Evolutionary conservation across 2,888 invertebrate species (phyloP).

Genomic region (Sabellastarte sp.): DNA sequence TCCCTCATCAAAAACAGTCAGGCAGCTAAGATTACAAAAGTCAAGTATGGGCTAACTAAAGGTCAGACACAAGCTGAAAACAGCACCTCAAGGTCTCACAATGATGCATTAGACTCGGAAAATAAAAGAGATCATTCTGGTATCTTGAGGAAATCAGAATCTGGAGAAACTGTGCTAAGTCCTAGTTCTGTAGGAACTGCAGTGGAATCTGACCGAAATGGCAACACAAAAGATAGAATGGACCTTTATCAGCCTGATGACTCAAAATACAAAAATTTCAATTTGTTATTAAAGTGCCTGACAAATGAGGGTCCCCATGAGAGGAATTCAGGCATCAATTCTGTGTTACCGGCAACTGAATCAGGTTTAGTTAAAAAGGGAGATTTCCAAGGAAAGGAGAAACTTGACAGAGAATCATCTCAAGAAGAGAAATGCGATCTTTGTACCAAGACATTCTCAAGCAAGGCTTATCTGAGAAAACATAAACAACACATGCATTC

Average conservation of each 20-base stretch:
- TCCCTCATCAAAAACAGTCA: too few relatives aligned
- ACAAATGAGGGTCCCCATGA: too few relatives aligned
- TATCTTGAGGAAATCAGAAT: too few relatives aligned
- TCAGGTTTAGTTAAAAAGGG: too few relatives aligned
- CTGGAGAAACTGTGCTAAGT: not conserved
- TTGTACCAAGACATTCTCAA: not conserved
- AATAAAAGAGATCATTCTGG: too few relatives aligned
- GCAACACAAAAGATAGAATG: not conserved
- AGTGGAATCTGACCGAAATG: not conserved
- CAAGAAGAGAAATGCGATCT: not conserved
- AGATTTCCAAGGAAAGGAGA: not conserved
- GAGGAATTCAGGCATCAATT: not conserved
- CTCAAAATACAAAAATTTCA: not conserved
- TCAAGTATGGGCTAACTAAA: not conserved
- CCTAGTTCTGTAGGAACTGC: not conserved
- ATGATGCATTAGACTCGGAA: too few relatives aligned
- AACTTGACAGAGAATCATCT: not conserved
- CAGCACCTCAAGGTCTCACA: too few relatives aligned
- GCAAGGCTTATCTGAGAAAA: not conserved
- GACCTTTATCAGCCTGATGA: not conserved
- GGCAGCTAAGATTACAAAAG: too few relatives aligned
- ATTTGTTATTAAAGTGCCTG: not conserved
- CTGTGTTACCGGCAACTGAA: not conserved
- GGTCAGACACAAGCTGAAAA: too few relatives aligned
- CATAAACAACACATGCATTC: not conserved